Evolutionary conservation across 2,113 vertebrate species (phyloP), one percentile per base, ranked within the genome.

Genomic region (Colinus virginianus): DNA sequence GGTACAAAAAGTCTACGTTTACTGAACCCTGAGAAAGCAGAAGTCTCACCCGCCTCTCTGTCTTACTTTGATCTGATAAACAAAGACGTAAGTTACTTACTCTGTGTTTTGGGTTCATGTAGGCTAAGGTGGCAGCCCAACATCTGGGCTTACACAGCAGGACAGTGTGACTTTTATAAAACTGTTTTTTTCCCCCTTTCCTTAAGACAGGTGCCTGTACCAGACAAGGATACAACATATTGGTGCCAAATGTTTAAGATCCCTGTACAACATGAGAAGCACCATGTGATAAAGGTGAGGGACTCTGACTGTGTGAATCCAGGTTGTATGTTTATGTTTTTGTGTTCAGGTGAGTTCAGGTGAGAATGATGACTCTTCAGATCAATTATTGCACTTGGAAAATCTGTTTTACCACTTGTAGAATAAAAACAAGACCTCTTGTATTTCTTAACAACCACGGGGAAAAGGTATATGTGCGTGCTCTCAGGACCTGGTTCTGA

Each of bases 161-260:
- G 10, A 19, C 74, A 76, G 81, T 43, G 26, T 89, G 70, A 94
- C 68, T 95, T 91, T 77, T 69, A 85, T 82, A 95, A 80, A 90
- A 72, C 11, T 17, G 5, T 84, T n/a, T 51, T 67, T 20, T 91
- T 72, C 46, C 84, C 95, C 92, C 97, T 98, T 92, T 97, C 96
- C 96, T 97, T 97, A 98, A 98, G 98, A 98, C 97, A 99, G 98
- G 98, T 99, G 64, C 97, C 89, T 86, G 97, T 99, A 78, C 98
- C 98, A 92, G 97, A 98, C 76, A 98, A 98, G 90, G 98, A 98
- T 90, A 99, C 98, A 32, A 98, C 98, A 5, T 99, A 99, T 61
- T 99, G 98, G 98, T 99, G 98, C 87, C 98, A 98, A 96, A 98
- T 99, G 97, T 98, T 98, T 96, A 98, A 98, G 96, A 97, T 99